Base-by-base conservation (phyloP, 2,113 vertebrate species). In the Calyptommatus sinebrachiatus region DNA sequence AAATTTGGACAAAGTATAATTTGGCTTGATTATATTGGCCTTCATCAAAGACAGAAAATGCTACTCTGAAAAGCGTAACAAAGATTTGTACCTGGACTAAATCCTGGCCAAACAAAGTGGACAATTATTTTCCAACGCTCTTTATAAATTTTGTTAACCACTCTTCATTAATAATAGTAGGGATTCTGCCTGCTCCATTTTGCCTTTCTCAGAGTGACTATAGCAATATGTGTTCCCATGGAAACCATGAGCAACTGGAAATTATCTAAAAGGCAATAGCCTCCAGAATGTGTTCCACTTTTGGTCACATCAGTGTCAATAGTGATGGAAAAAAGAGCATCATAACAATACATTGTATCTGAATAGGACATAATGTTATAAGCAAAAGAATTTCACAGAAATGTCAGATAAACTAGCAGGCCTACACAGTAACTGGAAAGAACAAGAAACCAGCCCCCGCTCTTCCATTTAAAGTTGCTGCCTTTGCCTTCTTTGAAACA, bases 221-320 rank as follows among this genome's bases (percentile, higher is more conserved):
- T 35, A 31, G 62, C 26, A 65, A 14, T 46, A 20, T 48, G 35
- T 28, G 63, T 81, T 87, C 72, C 85, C 57, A 83, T 79, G 35
- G 83, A 61, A 87, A 89, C 78, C 7, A 35, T 28, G 53, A 29
- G 69, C 68, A 80, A 81, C 80, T 77, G 77, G 80, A 78, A 82
- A 77, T 53, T 82, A 67, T 46, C 73, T 71, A 74, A 63, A 79
- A 75, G 82, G 45, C 65, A 71, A 48, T 67, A 57, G 62, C 29
- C 69, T 61, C 69, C 74, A 73, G 31, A 65, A 72, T 73, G 11
- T 66, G 41, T 76, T 48, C 71, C 31, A 45, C 61, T 28, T 75
- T 82, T 67, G 76, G 60, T 22, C 31, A 70, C 53, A 83, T 79
- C 65, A 69, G 3, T 71, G 67, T 57, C 26, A 76, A 48, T 41